Evolutionary conservation across 2,888 invertebrate species (phyloP).

Genomic region (Tiliacea citrago): DNA sequence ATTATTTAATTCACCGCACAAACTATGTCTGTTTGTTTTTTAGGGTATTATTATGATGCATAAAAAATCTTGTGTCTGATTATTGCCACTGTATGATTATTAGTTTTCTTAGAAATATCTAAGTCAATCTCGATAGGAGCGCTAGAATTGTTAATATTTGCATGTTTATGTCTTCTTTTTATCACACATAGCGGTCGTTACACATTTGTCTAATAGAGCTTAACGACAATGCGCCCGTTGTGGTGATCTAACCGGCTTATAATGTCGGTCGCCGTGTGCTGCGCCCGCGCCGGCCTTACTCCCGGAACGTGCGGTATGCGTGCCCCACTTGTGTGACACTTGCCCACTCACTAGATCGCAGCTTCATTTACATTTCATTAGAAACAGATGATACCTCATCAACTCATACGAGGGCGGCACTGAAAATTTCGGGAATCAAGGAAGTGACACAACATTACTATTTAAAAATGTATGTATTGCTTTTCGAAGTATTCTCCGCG

Average conservation of each 20-base stretch:
- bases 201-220: conserved; percentile 53
- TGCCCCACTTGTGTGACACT: conserved; percentile 67
- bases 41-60: background rate
- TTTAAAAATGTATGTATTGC: too few relatives aligned
- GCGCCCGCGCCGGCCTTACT: conserved; percentile 50
- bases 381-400: conserved; percentile 49
- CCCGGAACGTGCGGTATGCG: conserved; percentile 69
- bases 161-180: conserved; percentile 29
- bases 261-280: conserved; percentile 62
- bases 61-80: background rate
- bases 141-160: conserved; percentile 16
- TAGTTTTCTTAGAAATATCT: background rate
- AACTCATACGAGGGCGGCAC: too few relatives aligned
- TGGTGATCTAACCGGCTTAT: conserved; percentile 68
- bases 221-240: conserved; percentile 57
- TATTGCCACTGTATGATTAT: background rate
- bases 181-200: conserved; percentile 45
- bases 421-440: too few relatives aligned
- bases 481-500: too few relatives aligned
- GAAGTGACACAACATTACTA: too few relatives aligned
- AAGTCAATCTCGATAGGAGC: conserved; percentile 3
- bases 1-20: conserved; percentile 27
- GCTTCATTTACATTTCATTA: conserved; percentile 64
- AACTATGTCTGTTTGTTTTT: conserved; percentile 1
- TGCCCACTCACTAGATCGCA: conserved; percentile 62